Conservation (phyloP, 2,797 vertebrate genomes). For the Holocentrus rufus region DNA sequence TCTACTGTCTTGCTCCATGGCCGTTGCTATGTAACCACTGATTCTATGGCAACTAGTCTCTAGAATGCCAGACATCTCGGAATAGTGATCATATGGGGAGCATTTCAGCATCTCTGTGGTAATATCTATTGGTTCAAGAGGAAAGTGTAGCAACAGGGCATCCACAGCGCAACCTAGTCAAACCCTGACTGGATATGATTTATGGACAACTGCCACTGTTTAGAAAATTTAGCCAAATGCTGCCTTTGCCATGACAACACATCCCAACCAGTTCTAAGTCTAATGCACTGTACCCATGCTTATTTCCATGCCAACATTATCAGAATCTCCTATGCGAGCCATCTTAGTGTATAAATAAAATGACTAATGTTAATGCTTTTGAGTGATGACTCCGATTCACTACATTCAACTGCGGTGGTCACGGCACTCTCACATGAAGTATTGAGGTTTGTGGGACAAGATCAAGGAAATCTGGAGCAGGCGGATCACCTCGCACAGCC, state of each 20-base stretch:
- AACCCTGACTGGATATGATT: too few species aligned
- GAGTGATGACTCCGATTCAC: not conserved
- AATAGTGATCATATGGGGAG: not conserved
- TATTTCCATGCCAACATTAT: not conserved
- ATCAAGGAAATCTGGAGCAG: not conserved
- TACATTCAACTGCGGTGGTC: not conserved
- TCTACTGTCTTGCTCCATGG: not conserved
- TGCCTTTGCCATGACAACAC: not conserved
- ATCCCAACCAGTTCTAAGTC: not conserved
- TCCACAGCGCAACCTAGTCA: too few species aligned
- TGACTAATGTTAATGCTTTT: not conserved
- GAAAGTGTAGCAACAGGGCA: too few species aligned
- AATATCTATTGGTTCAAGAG: too few species aligned
- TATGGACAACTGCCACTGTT: too few species aligned
- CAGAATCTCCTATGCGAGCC: not conserved
- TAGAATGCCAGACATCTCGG: not conserved
- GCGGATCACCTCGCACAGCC: conserved; percentile 21
- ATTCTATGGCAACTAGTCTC: not conserved
- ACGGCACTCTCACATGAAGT: not conserved
- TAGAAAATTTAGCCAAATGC: too few species aligned
- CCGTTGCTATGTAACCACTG: not conserved
- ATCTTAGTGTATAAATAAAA: not conserved
- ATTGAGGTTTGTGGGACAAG: not conserved
- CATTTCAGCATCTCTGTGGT: not conserved
- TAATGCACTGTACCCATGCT: not conserved